These are phyloP conservation scores for Artibeus lituratus DNA, from an alignment of 2,797 vertebrate species.

Conservation along the genomic window DNA sequence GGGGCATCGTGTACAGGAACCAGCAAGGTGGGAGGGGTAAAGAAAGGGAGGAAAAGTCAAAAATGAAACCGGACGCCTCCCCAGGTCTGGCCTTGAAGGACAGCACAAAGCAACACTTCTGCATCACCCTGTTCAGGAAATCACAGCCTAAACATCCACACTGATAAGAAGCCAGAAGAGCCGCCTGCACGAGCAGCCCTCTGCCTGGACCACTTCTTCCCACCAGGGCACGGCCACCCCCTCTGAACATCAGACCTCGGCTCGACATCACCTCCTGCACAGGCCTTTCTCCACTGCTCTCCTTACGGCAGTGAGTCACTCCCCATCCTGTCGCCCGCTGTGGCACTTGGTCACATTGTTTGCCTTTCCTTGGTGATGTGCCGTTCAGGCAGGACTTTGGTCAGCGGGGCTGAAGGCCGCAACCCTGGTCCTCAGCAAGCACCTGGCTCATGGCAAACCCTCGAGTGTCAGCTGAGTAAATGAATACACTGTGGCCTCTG, in stretches of 20 bases:
- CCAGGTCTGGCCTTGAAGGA: background rate
- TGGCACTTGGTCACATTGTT: fast-evolving
- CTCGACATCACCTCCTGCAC: background rate
- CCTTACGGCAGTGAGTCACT: fast-evolving
- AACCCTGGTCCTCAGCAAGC: background rate
- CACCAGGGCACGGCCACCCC: fast-evolving
- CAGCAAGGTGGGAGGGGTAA: background rate
- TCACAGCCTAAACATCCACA: background rate
- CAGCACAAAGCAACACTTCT: no score
- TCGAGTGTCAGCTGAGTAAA: background rate
- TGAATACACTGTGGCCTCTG: background rate
- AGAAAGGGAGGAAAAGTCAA: background rate
- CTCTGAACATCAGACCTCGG: background rate
- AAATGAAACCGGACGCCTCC: background rate
- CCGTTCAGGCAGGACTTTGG: fast-evolving
- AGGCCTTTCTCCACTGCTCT: fast-evolving
- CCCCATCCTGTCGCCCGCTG: fast-evolving
- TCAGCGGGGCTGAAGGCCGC: fast-evolving
- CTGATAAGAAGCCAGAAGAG: background rate
- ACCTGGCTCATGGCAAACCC: background rate
- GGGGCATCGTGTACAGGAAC: background rate
- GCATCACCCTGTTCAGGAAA: background rate
- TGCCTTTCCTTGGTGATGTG: fast-evolving
- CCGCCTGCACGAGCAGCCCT: background rate
- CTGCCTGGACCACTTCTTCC: background rate